These are phyloP conservation scores for Dufourea novaeangliae DNA, from an alignment of 1,140 invertebrate genomes.

Conservation along the genomic window DNA sequence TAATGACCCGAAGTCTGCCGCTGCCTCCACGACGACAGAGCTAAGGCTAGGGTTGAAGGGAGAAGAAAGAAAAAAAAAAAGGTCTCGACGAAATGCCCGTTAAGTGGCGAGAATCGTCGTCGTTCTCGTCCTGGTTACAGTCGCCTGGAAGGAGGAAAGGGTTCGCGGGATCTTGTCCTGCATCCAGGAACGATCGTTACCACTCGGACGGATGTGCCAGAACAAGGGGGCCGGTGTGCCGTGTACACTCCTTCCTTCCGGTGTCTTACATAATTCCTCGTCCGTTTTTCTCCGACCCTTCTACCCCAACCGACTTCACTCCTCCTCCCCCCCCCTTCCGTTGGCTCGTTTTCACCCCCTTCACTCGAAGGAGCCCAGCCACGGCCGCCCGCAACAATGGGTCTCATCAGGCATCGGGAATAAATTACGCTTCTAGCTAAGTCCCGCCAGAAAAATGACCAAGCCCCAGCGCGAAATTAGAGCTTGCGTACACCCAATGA, in stretches of 20 bases:
- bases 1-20: conserved; percentile 76
- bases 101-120: conserved; percentile 73
- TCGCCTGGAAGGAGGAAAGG: conserved; percentile 36
- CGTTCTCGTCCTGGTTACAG: not conserved
- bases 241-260: conserved; percentile 62
- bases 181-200: conserved; percentile 69
- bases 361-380: conserved; percentile 41
- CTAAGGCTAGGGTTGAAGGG: conserved; percentile 9
- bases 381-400: conserved; percentile 70
- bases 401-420: conserved; percentile 78
- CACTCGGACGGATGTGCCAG: conserved; percentile 61
- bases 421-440: conserved; percentile 74
- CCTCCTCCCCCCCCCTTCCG: conserved; percentile 37
- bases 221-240: conserved; percentile 41
- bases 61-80: conserved; percentile 52
- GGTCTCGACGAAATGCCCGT: conserved; percentile 70
- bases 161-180: conserved; percentile 58
- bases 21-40: conserved; percentile 31
- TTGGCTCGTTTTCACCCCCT: conserved; percentile 60
- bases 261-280: conserved; percentile 63
- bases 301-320: conserved; percentile 39
- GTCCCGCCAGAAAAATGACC: conserved; percentile 73
- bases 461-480: conserved; percentile 54
- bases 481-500: too few relatives aligned
- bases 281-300: conserved; percentile 48